Base-by-base conservation (phyloP, 2,888 invertebrate species). In the Chymomyza procnemis region DNA sequence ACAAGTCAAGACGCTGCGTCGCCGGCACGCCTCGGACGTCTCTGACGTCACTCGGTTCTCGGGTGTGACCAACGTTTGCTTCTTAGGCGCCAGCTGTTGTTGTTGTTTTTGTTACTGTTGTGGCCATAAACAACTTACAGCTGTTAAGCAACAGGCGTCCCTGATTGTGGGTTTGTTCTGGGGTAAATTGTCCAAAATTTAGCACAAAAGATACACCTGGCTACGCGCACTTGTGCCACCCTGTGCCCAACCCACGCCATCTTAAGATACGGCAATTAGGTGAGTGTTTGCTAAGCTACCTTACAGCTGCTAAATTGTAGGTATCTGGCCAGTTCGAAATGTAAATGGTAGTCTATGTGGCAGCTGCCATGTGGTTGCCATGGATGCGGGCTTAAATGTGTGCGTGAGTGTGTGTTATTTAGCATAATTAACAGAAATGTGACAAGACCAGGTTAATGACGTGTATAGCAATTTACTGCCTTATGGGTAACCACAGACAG, bases 21-120 rank as follows among this genome's bases (percentile, higher is more conserved):
- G 80, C 83, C 80, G 69, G 70, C 74, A 80, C 63, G 85, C 83
- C 81, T 85, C 65, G 14, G 52, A 48, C 52, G 75, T 70, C 81
- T 85, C 65, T 9, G 52, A 48, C 52, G 75, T 70, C 67, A 12
- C 12, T 41, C 12, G 34, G 34, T 3, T 41, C 34, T 12, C 34
- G 34, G 34, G 34, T 41, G 34, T 41, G 34, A 41, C 34, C 34
- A 41, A 41, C 34, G 34, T 41, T 41, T 41, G 34, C 34, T 12
- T 12, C 34, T 41, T 41, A 12, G 34, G 34, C 12, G 12, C 34
- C 34, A 2, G 34, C 34, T 64, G n/a, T 54, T 22, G 26, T 21
- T 64, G 21, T 62, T 62, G 59, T 67, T 63, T 55, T 19, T 21
- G 2, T 22, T 47, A 16, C 48, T 21, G 21, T 9, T 47, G 58